phyloP scores from a whole-genome alignment of 2,113 vertebrate species.

The Rhinoptilus africanus region DNA sequence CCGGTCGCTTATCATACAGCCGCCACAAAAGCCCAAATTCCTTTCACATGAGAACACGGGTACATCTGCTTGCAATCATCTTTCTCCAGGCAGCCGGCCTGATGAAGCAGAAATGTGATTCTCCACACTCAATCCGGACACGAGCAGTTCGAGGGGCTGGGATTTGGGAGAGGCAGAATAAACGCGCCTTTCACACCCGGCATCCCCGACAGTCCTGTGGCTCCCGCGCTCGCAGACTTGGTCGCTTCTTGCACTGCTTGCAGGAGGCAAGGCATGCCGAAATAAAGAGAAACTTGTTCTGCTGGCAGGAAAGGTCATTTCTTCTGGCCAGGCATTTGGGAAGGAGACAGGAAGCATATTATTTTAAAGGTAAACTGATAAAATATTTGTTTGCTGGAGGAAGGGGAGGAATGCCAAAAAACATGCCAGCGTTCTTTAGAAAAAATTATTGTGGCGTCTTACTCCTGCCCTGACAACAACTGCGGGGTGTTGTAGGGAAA shows the following conservation, averaged over 20 bases:
- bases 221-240: neutral
- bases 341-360: slow-evolving; percentile 41
- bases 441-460: neutral
- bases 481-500: neutral
- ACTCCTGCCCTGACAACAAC: neutral
- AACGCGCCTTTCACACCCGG: slow-evolving; percentile 40
- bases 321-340: slow-evolving; percentile 31
- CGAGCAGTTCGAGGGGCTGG: neutral
- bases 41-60: slow-evolving; percentile 32
- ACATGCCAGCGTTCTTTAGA: neutral
- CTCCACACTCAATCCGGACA: neutral
- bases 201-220: neutral
- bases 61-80: slow-evolving; percentile 69
- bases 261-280: slow-evolving; percentile 2
- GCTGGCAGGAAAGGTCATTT: slow-evolving; percentile 18
- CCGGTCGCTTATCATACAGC: neutral
- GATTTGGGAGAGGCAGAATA: slow-evolving; percentile 1
- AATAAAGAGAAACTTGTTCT: slow-evolving; percentile 55
- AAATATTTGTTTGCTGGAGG: slow-evolving; percentile 43
- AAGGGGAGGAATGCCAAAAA: slow-evolving; percentile 4
- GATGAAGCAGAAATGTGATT: slow-evolving; percentile 58
- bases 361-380: slow-evolving; percentile 65
- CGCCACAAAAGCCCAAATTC: slow-evolving; percentile 11
- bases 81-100: neutral
- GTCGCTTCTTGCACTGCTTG: neutral